Evolutionary conservation across 2,888 invertebrate species (phyloP).

Genomic region (Prosapia bicincta): DNA sequence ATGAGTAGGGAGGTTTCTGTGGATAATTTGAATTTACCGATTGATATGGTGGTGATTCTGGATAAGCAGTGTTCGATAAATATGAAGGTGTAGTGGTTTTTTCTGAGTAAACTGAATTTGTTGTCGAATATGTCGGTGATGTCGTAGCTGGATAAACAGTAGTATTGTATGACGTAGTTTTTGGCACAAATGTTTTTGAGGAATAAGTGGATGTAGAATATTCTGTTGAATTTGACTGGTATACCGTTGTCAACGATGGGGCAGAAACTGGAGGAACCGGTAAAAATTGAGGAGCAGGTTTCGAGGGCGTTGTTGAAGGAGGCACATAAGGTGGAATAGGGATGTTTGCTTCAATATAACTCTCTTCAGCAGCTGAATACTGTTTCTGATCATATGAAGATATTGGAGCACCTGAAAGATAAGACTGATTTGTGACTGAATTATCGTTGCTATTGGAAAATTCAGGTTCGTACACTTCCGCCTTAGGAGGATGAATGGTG

Average conservation of each 20-base stretch:
- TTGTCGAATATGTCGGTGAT: neutral
- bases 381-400: neutral
- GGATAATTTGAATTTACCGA: neutral
- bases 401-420: neutral
- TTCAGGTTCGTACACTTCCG: neutral
- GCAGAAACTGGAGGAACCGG: neutral
- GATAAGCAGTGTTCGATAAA: neutral
- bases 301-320: neutral
- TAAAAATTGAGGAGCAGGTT: neutral
- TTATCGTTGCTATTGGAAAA: neutral
- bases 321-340: neutral
- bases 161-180: neutral
- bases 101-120: neutral
- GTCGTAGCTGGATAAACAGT: neutral
- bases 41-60: neutral
- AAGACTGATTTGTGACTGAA: neutral
- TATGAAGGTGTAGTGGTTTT: neutral
- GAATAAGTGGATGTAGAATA: neutral
- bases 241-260: neutral
- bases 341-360: neutral
- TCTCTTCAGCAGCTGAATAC: neutral
- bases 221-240: neutral
- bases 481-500: neutral
- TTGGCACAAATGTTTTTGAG: neutral
- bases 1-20: neutral